Conservation (phyloP, 2,888 invertebrate genomes). For the Blomia tropicalis region DNA sequence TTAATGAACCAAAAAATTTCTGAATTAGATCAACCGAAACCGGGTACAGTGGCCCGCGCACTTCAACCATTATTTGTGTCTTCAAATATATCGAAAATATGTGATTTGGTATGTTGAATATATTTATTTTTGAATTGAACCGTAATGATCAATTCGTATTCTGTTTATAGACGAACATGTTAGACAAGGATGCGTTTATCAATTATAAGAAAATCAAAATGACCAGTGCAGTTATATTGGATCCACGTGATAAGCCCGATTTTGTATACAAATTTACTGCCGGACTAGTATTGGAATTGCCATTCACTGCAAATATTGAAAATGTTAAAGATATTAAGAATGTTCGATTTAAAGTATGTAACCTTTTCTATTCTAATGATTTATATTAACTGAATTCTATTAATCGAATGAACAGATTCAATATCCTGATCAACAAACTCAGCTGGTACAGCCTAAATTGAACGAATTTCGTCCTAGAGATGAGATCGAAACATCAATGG, state of each 20-base stretch:
- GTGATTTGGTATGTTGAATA: constrained; percentile 15
- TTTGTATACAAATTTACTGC: constrained; percentile 76
- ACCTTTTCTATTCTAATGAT: background rate
- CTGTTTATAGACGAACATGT: constrained; percentile 9
- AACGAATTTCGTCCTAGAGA: constrained; percentile 55
- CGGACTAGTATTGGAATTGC: constrained; percentile 69
- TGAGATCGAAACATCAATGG: constrained; percentile 38
- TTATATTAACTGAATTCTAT: constrained; percentile 32
- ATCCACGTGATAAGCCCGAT: constrained; percentile 66
- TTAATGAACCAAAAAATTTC: constrained; percentile 24
- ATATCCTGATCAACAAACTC: constrained; percentile 78
- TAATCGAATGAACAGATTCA: too few species aligned
- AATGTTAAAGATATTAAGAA: constrained; percentile 56
- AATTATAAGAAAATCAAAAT: constrained; percentile 31
- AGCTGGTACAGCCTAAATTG: constrained; percentile 60
- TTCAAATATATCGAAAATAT: constrained; percentile 44
- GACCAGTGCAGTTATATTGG: constrained; percentile 47
- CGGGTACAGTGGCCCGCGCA: constrained; percentile 60
- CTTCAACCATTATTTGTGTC: constrained; percentile 58
- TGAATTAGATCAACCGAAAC: constrained; percentile 55
- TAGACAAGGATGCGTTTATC: constrained; percentile 24
- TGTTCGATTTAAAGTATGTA: constrained; percentile 51
- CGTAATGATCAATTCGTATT: background rate
- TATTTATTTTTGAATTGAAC: constrained; percentile 1
- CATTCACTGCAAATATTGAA: constrained; percentile 66